phyloP scores from a whole-genome alignment of 1,140 invertebrate genomes.

The Drosophila baimaii region DNA sequence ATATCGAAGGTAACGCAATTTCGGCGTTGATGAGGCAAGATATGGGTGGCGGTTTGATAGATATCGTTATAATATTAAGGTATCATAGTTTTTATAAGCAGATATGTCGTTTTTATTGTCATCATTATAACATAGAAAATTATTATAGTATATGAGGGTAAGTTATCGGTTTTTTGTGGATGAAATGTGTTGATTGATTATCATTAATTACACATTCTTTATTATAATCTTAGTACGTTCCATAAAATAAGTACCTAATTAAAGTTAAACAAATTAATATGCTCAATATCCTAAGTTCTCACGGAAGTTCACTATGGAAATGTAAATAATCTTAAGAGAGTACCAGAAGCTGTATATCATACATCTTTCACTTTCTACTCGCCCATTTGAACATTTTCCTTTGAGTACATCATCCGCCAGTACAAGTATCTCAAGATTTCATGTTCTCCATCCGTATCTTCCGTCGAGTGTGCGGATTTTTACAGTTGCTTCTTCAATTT shows the following conservation, averaged over 20 bases:
- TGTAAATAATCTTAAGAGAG: background rate
- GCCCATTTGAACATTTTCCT: constrained; percentile 19
- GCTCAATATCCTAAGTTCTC: too few species aligned
- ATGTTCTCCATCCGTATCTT: constrained; percentile 27
- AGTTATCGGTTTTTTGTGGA: background rate
- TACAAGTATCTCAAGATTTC: constrained; percentile 38
- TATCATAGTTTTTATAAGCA: background rate
- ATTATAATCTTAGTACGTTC: too few species aligned
- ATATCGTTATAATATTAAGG: constrained; percentile 7
- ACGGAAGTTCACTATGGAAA: background rate
- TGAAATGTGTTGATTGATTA: background rate
- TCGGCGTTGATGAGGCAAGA: constrained; percentile 10
- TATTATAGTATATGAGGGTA: background rate
- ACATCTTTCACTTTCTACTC: constrained; percentile 3
- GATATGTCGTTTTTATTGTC: background rate
- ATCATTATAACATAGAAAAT: background rate
- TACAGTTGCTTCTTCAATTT: constrained; percentile 61
- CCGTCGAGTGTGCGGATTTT: constrained; percentile 34
- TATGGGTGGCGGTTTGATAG: constrained; percentile 8
- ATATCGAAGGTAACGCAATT: constrained; percentile 4
- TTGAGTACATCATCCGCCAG: constrained; percentile 19
- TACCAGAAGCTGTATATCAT: background rate
- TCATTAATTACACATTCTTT: too few species aligned
- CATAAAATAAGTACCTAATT: too few species aligned
- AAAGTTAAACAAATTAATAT: background rate